A percentile compares a stretch with the other conserved stretches of the same genome.
phyloP scores from a whole-genome alignment of 2,888 invertebrate genomes.

The Ornithoptera priamus region DNA sequence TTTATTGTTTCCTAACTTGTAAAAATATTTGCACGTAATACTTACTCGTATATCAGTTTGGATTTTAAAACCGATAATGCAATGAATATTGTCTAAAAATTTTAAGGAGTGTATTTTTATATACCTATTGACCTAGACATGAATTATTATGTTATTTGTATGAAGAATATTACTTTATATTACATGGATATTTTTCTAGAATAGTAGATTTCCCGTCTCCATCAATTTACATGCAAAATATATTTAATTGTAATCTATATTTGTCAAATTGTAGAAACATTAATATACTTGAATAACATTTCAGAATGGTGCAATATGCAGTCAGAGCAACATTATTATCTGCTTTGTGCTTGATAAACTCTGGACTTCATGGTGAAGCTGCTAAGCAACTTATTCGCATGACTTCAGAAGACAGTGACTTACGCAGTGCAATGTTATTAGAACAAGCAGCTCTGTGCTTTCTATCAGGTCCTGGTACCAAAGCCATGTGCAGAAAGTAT shows the following conservation, averaged over 20 bases:
- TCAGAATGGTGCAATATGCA: conserved; percentile 93
- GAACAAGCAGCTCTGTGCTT: conserved; percentile 98
- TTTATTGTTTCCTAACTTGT: background rate
- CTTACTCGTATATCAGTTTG: too few species aligned
- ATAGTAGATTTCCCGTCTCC: too few species aligned
- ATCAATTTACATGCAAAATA: too few species aligned
- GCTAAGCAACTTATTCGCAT: conserved; percentile 96
- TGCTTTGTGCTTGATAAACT: conserved; percentile 90
- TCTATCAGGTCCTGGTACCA: conserved; percentile 80
- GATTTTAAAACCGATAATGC: too few species aligned
- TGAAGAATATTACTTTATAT: too few species aligned
- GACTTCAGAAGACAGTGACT: conserved; percentile 98
- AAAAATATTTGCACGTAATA: too few species aligned
- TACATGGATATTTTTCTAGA: too few species aligned
- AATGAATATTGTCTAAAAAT: too few species aligned
- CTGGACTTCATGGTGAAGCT: conserved; percentile 92
- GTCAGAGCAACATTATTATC: conserved; percentile 94
- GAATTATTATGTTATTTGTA: too few species aligned
- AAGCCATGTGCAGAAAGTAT: conserved; percentile 92
- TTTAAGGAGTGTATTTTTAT: too few species aligned
- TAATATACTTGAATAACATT: conserved; percentile 27
- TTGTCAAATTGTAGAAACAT: background rate
- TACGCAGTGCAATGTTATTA: conserved; percentile 94
- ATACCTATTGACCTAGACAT: too few species aligned
- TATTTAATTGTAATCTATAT: too few species aligned